A percentile compares a stretch with the other conserved stretches of the same genome.
Evolutionary conservation across 2,113 vertebrate species (phyloP).

Genomic region (Xiphophorus maculatus): DNA sequence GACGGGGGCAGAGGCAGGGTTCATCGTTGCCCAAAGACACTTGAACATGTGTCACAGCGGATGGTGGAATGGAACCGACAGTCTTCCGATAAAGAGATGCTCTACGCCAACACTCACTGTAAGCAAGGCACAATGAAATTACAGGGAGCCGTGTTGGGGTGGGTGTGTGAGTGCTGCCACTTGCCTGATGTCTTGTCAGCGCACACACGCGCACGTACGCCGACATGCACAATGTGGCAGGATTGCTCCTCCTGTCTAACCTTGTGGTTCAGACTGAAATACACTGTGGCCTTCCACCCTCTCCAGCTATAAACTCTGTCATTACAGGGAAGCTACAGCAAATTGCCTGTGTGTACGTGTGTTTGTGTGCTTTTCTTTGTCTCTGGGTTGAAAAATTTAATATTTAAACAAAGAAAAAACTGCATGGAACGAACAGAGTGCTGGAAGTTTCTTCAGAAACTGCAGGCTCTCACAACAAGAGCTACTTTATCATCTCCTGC

Average conservation of each 20-base stretch:
- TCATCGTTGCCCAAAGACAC: too few relatives aligned
- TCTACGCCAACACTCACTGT: background rate
- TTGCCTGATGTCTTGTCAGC: background rate
- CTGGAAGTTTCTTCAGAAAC: background rate
- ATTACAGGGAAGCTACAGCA: conserved; percentile 42
- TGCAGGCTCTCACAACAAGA: background rate
- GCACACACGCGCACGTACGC: too few relatives aligned
- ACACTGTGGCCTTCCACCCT: conserved; percentile 36
- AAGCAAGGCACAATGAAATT: conserved; percentile 9
- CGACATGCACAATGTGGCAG: background rate
- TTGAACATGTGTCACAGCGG: too few relatives aligned
- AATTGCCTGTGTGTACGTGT: background rate
- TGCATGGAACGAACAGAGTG: too few relatives aligned
- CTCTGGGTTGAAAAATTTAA: conserved; percentile 8
- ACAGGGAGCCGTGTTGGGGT: conserved; percentile 22
- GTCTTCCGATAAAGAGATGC: too few relatives aligned
- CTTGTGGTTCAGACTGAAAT: conserved; percentile 57
- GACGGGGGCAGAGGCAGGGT: too few relatives aligned
- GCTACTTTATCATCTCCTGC: too few relatives aligned
- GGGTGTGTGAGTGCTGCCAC: background rate
- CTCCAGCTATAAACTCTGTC: conserved; percentile 46
- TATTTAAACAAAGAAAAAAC: background rate
- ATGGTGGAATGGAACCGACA: too few relatives aligned
- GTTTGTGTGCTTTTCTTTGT: conserved; percentile 7
- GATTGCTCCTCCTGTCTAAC: conserved; percentile 33